Evolutionary conservation across 1,140 invertebrate species (phyloP), one percentile per base, ranked within the genome.

Genomic region (Elysia chlorotica): DNA sequence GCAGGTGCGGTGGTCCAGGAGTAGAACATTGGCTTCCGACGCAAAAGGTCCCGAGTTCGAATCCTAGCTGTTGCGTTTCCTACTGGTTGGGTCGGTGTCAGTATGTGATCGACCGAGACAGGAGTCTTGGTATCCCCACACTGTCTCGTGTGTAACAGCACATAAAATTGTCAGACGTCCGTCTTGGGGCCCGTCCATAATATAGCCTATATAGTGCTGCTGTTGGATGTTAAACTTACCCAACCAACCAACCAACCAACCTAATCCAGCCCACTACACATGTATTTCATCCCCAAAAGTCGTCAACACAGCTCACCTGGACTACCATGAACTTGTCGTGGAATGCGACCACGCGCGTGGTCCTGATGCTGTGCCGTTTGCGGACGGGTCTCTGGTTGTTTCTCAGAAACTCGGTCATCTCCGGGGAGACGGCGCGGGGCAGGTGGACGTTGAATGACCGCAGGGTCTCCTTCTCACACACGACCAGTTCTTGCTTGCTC

Each of bases 331-430:
- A 25, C 19, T 57, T 37, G 38, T 71, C 38, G 48, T 71, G 68
- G 28, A 61, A 71, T 2, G 68, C 68, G 6, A 71, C 68, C 5
- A 25, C 68, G 30, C 68, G 68, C 25, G 57, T 61, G 2, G 56
- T 28, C 31, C 56, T n/a, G 62, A 61, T 59, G 68, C 57, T 71
- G 14, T 36, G 23, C 30, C 68, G 5, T 23, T 23, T 59, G n/a
- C 36, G 30, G 10, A 54, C 30, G n/a, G 37, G 41, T 6, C 25
- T 2, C 23, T 48, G 41, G 66, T 69, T 56, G 66, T 62, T 59
- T 17, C 28, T 54, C 14, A 71, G 56, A 31, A 38, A 71, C 1
- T 54, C 57, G 2, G 57, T 4, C 68, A 71, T 37, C 21, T 62
- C 57, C 41, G 68, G 14, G 1, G 56, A 71, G 19, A 36, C n/a